These are phyloP conservation scores for Mellivora capensis DNA, from an alignment of 2,113 vertebrate genomes.

Conservation along the genomic window DNA sequence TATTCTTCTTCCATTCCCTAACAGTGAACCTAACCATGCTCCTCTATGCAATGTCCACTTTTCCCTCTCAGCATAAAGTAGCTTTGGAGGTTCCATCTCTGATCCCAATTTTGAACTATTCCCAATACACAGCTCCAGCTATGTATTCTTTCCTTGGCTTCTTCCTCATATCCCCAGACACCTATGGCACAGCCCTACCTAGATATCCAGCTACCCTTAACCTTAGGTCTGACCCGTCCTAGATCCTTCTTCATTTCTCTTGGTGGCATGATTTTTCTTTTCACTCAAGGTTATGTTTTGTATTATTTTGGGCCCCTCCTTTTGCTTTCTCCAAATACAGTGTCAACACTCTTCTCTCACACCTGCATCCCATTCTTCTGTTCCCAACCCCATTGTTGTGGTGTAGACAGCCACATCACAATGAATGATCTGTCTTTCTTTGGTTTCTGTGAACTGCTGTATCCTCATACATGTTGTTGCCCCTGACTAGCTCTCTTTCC, in stretches of 20 bases:
- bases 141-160: background rate
- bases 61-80: background rate
- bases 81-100: background rate
- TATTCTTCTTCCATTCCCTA: background rate
- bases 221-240: background rate
- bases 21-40: background rate
- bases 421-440: background rate
- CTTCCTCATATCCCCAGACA: background rate
- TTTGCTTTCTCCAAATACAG: background rate
- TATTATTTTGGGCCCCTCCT: background rate
- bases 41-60: background rate
- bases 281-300: background rate
- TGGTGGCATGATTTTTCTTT: background rate
- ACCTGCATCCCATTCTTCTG: background rate
- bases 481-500: background rate
- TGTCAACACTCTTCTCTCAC: background rate
- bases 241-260: background rate
- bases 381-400: background rate
- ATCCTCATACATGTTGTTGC: background rate
- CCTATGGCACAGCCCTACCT: background rate
- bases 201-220: background rate
- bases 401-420: background rate
- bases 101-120: background rate
- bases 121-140: background rate
- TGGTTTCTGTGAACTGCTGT: background rate